Evolutionary conservation across 2,888 invertebrate genomes (phyloP), one percentile per base, ranked within the genome.

Genomic region (Leucophora obtusa): DNA sequence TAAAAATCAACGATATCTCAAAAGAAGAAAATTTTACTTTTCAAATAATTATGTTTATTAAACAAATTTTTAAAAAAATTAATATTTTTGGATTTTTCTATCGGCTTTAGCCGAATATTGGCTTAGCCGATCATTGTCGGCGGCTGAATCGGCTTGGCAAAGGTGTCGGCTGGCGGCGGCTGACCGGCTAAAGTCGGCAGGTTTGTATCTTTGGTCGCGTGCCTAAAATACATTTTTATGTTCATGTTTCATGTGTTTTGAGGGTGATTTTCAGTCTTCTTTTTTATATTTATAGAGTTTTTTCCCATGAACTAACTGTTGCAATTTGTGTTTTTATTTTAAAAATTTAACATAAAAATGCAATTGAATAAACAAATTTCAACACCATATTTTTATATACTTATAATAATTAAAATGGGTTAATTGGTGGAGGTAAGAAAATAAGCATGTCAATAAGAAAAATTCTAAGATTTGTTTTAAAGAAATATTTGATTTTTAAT

Each of bases 181-280:
- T n/a, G n/a, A n/a, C n/a, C n/a, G n/a, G n/a, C n/a, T n/a, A n/a
- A n/a, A n/a, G n/a, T n/a, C n/a, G n/a, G n/a, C n/a, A n/a, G n/a
- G n/a, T n/a, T n/a, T n/a, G n/a, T n/a, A n/a, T n/a, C n/a, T n/a
- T n/a, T n/a, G 56, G 71, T 77, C 69, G 73, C 81, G 77, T 81
- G 77, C 60, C 54, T 76, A 50, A 50, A 59, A 54, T 69, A 54
- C 50, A 63, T 81, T 77, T 38, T 76, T 77, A 66, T 73, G 70
- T 21, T 73, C 59, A 69, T 54, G 43, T 73, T 73, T 70, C 6
- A 43, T 59, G 43, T 28, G 4, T 7, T 54, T 54, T 11, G 4
- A 50, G 35, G 54, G 15, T 56, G 60, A 9, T 28, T 47, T 14
- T 63, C 17, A 17, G 2, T 18, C 28, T 15, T 47, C n/a, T 2